These are phyloP conservation scores for Potorous gilbertii DNA, from an alignment of 2,797 vertebrate genomes.

Conservation along the genomic window DNA sequence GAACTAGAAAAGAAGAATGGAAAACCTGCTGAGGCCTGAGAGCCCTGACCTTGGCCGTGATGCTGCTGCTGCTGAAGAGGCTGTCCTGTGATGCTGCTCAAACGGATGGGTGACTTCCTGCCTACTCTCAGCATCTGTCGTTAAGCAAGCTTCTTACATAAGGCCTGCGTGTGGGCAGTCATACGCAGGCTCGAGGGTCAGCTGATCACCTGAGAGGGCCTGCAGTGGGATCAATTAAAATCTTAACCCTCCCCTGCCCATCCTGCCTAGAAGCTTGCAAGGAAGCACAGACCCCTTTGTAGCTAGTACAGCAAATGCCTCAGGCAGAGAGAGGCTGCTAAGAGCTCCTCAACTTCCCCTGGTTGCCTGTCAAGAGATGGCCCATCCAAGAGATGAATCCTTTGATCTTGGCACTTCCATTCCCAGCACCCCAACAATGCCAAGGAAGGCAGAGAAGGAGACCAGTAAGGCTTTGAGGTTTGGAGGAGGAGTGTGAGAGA, in stretches of 20 bases:
- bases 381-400: background rate
- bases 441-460: background rate
- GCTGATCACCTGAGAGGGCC: background rate
- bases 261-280: background rate
- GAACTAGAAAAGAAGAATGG: background rate
- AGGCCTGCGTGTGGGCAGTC: background rate
- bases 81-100: no score
- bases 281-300: background rate
- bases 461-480: fast-evolving
- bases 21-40: background rate
- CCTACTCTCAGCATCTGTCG: background rate
- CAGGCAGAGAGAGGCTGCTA: background rate
- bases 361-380: background rate
- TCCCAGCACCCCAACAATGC: background rate
- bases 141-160: background rate
- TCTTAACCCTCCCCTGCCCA: background rate
- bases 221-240: slow-evolving; percentile 1
- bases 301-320: background rate
- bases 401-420: background rate
- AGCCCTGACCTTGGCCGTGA: background rate
- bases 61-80: no score
- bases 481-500: no score
- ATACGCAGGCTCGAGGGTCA: background rate
- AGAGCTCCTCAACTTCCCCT: background rate
- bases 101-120: background rate